Evolutionary conservation across 2,888 invertebrate genomes (phyloP).

Genomic region (Phengaris alcon): DNA sequence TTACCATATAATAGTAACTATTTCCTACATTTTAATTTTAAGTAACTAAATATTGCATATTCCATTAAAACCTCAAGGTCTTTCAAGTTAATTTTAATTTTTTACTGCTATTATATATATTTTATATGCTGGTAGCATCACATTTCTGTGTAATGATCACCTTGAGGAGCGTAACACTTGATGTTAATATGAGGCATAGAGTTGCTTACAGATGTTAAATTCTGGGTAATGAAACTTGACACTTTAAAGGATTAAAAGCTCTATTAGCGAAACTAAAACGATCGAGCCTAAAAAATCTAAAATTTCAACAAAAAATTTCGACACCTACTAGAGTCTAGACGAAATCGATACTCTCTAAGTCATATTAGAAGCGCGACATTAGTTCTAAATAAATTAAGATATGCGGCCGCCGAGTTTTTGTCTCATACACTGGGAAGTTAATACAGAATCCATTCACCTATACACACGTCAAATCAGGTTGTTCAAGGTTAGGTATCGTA

Average conservation of each 20-base stretch:
- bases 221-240: not conserved
- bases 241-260: not conserved
- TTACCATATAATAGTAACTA: not conserved
- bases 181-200: not conserved
- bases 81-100: not conserved
- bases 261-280: not conserved
- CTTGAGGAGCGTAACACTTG: not conserved
- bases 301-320: not conserved
- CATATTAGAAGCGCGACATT: slow-evolving; percentile 10
- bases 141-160: not conserved
- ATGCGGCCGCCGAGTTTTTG: slow-evolving; percentile 4
- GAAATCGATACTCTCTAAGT: not conserved
- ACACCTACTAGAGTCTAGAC: not conserved
- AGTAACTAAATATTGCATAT: not conserved
- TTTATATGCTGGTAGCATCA: not conserved
- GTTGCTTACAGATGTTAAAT: not conserved
- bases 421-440: slow-evolving; percentile 31
- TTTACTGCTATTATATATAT: not conserved
- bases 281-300: not conserved
- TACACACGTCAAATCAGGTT: slow-evolving; percentile 36
- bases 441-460: slow-evolving; percentile 38
- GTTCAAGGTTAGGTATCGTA: slow-evolving; percentile 35
- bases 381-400: slow-evolving; percentile 1
- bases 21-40: not conserved
- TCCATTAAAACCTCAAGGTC: not conserved